phyloP scores from a whole-genome alignment of 2,113 vertebrate genomes.

The Paramormyrops kingsleyae region DNA sequence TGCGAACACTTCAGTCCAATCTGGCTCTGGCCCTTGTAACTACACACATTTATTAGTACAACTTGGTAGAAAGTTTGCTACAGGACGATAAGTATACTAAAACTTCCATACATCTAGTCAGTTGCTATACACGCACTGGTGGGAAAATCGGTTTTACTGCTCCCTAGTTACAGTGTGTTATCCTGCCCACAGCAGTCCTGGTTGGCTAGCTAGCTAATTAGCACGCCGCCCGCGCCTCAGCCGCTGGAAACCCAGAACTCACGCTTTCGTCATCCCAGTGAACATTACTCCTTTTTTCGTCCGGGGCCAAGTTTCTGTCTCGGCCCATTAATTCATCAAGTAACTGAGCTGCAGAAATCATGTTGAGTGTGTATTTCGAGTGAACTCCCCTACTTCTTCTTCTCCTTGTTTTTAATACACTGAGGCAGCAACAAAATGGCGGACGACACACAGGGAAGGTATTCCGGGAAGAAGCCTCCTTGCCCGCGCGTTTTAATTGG shows the following conservation, averaged over 20 bases:
- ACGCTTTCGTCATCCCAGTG: slow-evolving; percentile 97
- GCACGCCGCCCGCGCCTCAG: not conserved
- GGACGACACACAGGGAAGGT: not conserved
- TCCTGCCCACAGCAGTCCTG: not conserved
- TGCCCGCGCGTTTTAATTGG: not conserved
- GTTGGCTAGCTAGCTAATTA: not conserved
- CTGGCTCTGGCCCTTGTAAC: not conserved
- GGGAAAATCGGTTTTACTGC: not conserved
- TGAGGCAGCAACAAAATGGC: slow-evolving; percentile 23
- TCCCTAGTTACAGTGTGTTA: not conserved
- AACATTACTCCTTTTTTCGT: slow-evolving; percentile 93
- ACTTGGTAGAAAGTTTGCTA: not conserved
- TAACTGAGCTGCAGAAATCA: slow-evolving; percentile 93
- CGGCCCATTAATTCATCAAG: slow-evolving; percentile 97
- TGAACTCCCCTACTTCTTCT: not conserved
- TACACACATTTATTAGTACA: not conserved
- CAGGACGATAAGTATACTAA: not conserved
- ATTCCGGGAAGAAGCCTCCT: not conserved
- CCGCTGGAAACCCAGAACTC: slow-evolving; percentile 52
- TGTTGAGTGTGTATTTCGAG: slow-evolving; percentile 30
- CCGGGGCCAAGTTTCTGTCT: slow-evolving; percentile 92
- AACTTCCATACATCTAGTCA: not conserved
- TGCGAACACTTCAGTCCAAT: not conserved
- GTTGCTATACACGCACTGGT: not conserved
- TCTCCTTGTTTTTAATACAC: not conserved